Conservation (phyloP, 2,888 invertebrate genomes). For the Drosophila melanosoma region DNA sequence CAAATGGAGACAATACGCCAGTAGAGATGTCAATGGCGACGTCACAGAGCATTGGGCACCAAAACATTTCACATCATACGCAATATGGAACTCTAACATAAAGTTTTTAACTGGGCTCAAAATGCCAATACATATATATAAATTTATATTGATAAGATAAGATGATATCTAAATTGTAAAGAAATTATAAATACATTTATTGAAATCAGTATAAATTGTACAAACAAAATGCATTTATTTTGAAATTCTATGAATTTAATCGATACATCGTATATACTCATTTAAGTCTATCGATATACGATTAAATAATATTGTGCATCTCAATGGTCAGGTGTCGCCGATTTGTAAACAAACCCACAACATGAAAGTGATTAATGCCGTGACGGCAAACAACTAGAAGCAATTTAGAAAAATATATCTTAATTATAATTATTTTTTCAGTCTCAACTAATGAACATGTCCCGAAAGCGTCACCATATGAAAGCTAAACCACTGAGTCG, state of each 20-base stretch:
- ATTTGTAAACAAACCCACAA: slow-evolving; percentile 11
- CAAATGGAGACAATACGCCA: slow-evolving; percentile 25
- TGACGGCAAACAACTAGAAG: neutral
- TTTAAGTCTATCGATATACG: slow-evolving; percentile 20
- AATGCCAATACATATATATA: slow-evolving; percentile 15
- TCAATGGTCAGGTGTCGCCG: neutral
- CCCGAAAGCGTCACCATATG: slow-evolving; percentile 19
- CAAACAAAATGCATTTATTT: slow-evolving; percentile 3
- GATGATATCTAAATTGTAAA: slow-evolving; percentile 29
- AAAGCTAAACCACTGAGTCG: slow-evolving; percentile 46
- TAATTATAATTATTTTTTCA: neutral
- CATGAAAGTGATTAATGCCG: neutral
- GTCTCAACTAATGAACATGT: slow-evolving; percentile 22
- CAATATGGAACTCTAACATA: slow-evolving; percentile 37
- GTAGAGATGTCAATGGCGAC: slow-evolving; percentile 16
- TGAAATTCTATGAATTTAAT: slow-evolving; percentile 16
- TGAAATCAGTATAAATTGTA: slow-evolving; percentile 1
- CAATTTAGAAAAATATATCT: neutral
- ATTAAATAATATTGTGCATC: slow-evolving; percentile 4
- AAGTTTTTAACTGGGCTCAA: slow-evolving; percentile 7
- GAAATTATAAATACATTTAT: slow-evolving; percentile 41
- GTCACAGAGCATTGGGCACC: slow-evolving; percentile 19
- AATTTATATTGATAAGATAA: slow-evolving; percentile 5
- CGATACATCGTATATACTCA: slow-evolving; percentile 21
- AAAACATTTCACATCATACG: slow-evolving; percentile 16